Evolutionary conservation across 2,797 vertebrate genomes (phyloP), one percentile per base, ranked within the genome.

Genomic region (Crenuchus spilurus): DNA sequence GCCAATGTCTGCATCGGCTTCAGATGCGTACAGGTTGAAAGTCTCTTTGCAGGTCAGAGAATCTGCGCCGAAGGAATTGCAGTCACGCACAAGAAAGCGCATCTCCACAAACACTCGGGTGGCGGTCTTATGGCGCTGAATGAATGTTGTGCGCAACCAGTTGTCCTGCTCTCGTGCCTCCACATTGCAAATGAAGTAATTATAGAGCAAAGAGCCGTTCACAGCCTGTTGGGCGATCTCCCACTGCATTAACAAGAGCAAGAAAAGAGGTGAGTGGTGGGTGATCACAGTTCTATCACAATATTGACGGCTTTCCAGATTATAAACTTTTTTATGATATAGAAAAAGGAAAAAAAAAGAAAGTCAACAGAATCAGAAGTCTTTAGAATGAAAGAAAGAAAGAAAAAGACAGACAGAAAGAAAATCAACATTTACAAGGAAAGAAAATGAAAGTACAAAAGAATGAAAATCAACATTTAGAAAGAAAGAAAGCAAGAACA

Each of bases 111-210:
- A 97, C 78, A 99, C 93, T 30, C 97, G 93, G 0, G 95, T 93
- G 0, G 95, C 96, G 0, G 87, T 48, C 0, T 90, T 93, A 0
- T 92, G 92, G 0, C 96, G 94, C 87, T 98, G 97, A 84, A 99
- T 96, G 93, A 97, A 99, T 83, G 97, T 99, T 79, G 96, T 98
- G 30, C 97, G 95, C 5, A 99, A 93, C 97, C 97, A 99, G 88
- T 99, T 99, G 88, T 99, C 97, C 91, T 99, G 96, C 64, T 98
- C 96, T 0, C 94, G 93, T 1, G 94, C 92, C 62, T 92, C 94
- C 28, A 99, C 95, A 0, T 97, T 96, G 90, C 97, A 99, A 71
- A 99, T 94, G 0, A 94, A 93, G 86, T 99, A 99, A 24, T 96
- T 93, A 84, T 98, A 99, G 80, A 97, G 93, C 82, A 94, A 91